Evolutionary conservation across 2,797 vertebrate genomes (phyloP).

Genomic region (Oophaga sylvatica): DNA sequence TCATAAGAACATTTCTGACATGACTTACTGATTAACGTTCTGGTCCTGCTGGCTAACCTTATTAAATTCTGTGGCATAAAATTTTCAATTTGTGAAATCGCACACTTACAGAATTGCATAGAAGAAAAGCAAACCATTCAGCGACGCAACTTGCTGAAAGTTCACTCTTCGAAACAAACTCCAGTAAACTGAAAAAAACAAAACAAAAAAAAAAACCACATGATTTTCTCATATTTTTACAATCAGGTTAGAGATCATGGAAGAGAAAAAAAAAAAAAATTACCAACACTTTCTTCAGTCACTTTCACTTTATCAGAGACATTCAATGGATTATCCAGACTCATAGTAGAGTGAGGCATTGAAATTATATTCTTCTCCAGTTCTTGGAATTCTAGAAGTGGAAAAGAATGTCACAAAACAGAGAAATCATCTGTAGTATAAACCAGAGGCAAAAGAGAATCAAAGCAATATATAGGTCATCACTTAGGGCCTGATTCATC

Average conservation of each 20-base stretch:
- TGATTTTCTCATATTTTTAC: no score
- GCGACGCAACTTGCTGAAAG: conserved; percentile 73
- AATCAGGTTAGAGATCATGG: not conserved
- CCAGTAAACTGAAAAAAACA: conserved; percentile 68
- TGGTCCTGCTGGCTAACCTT: not conserved
- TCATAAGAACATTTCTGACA: not conserved
- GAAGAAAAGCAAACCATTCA: conserved; percentile 83
- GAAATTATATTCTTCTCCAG: not conserved
- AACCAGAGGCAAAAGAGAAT: no score
- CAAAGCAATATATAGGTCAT: no score
- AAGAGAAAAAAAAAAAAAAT: not conserved
- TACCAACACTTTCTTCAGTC: conserved; percentile 68
- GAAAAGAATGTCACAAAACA: not conserved
- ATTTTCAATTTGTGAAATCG: conserved; percentile 35
- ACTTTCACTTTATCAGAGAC: conserved; percentile 68
- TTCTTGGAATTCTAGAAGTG: conserved; percentile 33
- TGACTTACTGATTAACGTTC: not conserved
- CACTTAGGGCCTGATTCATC: no score
- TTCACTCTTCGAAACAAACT: conserved; percentile 71
- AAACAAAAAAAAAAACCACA: conserved; percentile 27
- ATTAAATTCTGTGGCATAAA: not conserved
- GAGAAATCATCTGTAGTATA: no score
- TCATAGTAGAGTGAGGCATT: not conserved
- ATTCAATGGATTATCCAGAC: not conserved
- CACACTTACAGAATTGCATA: conserved; percentile 88